A percentile compares a stretch with the other conserved stretches of the same genome.
Evolutionary conservation across 2,797 vertebrate genomes (phyloP).

Genomic region (Catostomus latipinnis): DNA sequence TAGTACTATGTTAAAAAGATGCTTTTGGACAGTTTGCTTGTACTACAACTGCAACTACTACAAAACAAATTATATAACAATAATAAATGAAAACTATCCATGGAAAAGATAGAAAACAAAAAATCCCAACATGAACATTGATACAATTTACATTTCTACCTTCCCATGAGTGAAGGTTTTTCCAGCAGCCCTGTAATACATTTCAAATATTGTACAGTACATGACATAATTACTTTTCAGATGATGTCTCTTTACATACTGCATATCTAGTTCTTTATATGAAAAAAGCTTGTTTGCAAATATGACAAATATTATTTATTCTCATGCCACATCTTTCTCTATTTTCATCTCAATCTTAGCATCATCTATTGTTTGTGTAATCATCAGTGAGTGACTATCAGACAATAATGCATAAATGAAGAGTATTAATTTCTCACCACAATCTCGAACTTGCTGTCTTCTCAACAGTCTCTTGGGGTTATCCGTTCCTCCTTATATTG

Average conservation of each 20-base stretch:
- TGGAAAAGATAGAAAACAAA: not conserved
- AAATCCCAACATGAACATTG: not conserved
- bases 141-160: slow-evolving; percentile 3
- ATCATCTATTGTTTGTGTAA: not conserved
- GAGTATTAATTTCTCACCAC: slow-evolving; percentile 60
- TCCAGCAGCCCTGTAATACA: slow-evolving; percentile 11
- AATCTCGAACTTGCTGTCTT: slow-evolving; percentile 56
- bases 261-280: not conserved
- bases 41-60: not conserved
- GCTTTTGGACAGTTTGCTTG: no score
- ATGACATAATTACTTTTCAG: not conserved
- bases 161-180: not conserved
- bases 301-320: not conserved
- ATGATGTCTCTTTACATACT: not conserved
- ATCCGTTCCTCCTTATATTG: slow-evolving; percentile 64
- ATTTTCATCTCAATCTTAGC: not conserved
- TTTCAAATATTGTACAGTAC: not conserved
- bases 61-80: not conserved
- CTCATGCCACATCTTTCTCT: not conserved
- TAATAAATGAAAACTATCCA: not conserved
- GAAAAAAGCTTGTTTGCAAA: not conserved
- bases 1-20: no score
- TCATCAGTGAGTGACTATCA: not conserved
- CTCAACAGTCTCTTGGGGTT: slow-evolving; percentile 23
- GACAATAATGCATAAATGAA: not conserved